Base-by-base conservation (phyloP, 2,113 vertebrate genomes). In the Anolis sagrei region DNA sequence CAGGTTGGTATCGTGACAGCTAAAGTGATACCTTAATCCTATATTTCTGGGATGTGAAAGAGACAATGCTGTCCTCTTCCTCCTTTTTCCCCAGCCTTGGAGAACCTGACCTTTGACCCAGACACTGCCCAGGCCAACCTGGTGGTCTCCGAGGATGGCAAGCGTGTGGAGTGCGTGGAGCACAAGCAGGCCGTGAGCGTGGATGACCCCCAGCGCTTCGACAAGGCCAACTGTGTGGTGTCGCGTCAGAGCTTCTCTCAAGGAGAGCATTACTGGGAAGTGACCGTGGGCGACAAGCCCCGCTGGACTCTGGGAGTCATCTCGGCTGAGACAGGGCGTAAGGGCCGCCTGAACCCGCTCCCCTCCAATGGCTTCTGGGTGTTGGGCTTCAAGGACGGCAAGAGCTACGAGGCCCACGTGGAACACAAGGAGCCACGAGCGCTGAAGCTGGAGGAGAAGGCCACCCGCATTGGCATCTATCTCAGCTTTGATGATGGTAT, bases 251-350 rank as follows among this genome's bases (percentile, higher is more conserved):
- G 92, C 85, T 97, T 97, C 72, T 92, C 93, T 0, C 92, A 93
- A 1, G 97, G 97, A 7, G 97, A 97, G 76, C 97, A 97, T 91
- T 98, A 98, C 95, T 98, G 97, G 97, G 98, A 98, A 89, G 96
- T 98, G 61, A 95, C 97, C 27, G 97, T 98, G 83, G 94, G 85
- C 23, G 97, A 97, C 54, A 98, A 98, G 92, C 97, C 97, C 0
- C 97, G 98, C 93, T 98, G 98, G 98, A 96, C 97, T 7, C 90
- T 98, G 21, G 98, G 98, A 0, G 89, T 98, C 87, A 97, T 98
- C 19, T 96, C 97, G 1, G 96, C 97, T 9, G 95, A 93, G 76
- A 96, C 97, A 10, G 87, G 92, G 25, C 96, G 98, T 36, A 98
- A 97, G 54, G 97, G 98, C 49, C 92, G 93, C 36, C 95, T 96